Base-by-base conservation (phyloP, 1,140 invertebrate genomes). In the Drosophila ambigua region DNA sequence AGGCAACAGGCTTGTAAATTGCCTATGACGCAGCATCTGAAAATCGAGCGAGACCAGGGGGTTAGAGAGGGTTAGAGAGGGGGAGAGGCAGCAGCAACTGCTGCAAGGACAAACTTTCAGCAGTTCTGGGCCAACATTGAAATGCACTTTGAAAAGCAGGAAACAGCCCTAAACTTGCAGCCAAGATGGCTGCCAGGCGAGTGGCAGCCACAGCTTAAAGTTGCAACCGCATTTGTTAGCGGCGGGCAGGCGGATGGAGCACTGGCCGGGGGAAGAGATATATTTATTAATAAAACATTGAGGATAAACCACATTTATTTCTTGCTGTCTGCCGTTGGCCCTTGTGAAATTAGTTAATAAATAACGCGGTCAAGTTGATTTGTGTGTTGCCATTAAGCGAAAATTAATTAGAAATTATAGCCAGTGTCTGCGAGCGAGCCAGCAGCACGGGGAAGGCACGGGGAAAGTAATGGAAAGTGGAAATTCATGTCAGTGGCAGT, bases 361-460 rank as follows among this genome's bases (percentile, higher is more conserved):
- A 69, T 69, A 69, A 69, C 51, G 51, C 66, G 66, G 66, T 69
- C 66, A 69, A 49, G 46, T 54, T 80, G 80, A 81, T 87, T 76
- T 76, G 73, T 76, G 67, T 60, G 72, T 57, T 74, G 72, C 57
- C 64, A 77, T 77, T 77, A 76, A 63, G 72, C 64, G 58, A 49
- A 31, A 77, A 76, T 77, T 77, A 77, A 77, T 77, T 77, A 76
- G 72, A 77, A 77, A 76, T 68, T 77, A 77, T 77, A 51, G 71
- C 69, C 59, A 35, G 31, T 11, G 9, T 4, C 31, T 11, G 31
- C 3, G 31, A 39, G 50, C 28, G 31, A 39, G 50, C 28, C 39
- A 20, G 20, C 20, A 20, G 20, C 20, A 1, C 20, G 28, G 8
- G 2, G 26, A 3, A 24, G 28, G 9, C 4, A 53, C 20, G 20